These are phyloP conservation scores for Drosophila ambigua DNA, from an alignment of 1,140 invertebrate species.

Conservation along the genomic window DNA sequence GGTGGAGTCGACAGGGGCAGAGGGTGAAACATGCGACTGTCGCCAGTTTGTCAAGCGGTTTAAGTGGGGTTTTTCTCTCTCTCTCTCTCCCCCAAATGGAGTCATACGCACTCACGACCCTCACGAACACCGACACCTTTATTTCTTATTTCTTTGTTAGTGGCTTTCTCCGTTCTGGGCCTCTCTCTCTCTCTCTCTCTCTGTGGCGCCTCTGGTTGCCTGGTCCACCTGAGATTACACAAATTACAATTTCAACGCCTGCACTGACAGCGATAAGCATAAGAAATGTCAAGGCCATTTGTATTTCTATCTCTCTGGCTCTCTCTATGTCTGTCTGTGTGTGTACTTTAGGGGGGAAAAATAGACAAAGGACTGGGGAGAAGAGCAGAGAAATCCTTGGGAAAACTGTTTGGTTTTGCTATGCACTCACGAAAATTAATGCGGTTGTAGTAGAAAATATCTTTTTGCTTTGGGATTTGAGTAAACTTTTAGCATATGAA, in stretches of 20 bases:
- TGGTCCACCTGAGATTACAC: constrained; percentile 75
- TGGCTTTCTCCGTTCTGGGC: not conserved
- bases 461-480: not conserved
- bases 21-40: constrained; percentile 33
- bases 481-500: not conserved
- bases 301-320: constrained; percentile 37
- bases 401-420: constrained; percentile 14
- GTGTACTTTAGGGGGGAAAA: constrained; percentile 10
- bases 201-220: constrained; percentile 28
- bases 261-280: constrained; percentile 79
- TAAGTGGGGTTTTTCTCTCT: constrained; percentile 52
- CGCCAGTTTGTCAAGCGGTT: constrained; percentile 51
- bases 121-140: constrained; percentile 33
- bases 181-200: constrained; percentile 12
- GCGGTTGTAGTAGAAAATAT: not conserved
- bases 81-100: constrained; percentile 28
- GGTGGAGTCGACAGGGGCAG: constrained; percentile 2
- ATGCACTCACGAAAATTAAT: not conserved
- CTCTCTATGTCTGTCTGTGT: constrained; percentile 13
- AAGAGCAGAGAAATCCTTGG: constrained; percentile 11
- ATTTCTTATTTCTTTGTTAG: constrained; percentile 50
- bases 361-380: constrained; percentile 15
- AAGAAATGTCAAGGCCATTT: constrained; percentile 81
- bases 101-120: constrained; percentile 32
- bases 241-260: constrained; percentile 82